Evolutionary conservation across 2,113 vertebrate species (phyloP), one percentile per base, ranked within the genome.

Genomic region (Lophotis ruficrista): DNA sequence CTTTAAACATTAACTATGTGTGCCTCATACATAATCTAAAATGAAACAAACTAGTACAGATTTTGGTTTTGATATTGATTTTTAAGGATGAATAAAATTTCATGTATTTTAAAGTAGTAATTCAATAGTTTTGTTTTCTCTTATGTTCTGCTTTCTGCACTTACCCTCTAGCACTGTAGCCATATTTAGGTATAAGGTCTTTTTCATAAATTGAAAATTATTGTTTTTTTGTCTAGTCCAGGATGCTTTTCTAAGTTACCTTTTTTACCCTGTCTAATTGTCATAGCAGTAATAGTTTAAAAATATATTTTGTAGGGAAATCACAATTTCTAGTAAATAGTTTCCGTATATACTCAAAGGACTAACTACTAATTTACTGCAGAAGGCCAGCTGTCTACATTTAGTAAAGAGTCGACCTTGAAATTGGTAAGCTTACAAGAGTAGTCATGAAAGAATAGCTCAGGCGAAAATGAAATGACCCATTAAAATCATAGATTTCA

Each of bases 401-500:
- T 80, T 84, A 80, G 37, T 50, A 79, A 79, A 94, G 87, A 53
- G 31, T 50, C 3, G 2, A 73, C 77, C 57, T 93, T 96, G 90
- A 95, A 95, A 87, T 73, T 90, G 41, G 8, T 89, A 89, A 57
- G 43, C 37, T 88, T 90, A 65, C 19, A 93, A 82, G 25, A 48
- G 23, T 14, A 87, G 25, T 62, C 53, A 78, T 84, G 50, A 81
- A 94, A 87, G 17, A 94, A 37, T 14, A 64, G 35, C 57, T 95
- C 61, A 83, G 62, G 83, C 53, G 75, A 89, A 89, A 95, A 91
- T 60, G 30, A 79, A 97, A 92, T 0, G 17, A 66, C n/a, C 60
- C 50, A 79, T 84, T 90, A 83, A 89, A 94, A 65, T 51, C 30
- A 41, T 56, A 58, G 73, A 90, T 94, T 92, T 93, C 58, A 80